Evolutionary conservation across 2,797 vertebrate species (phyloP), one percentile per base, ranked within the genome.

Genomic region (Discoglossus pictus): DNA sequence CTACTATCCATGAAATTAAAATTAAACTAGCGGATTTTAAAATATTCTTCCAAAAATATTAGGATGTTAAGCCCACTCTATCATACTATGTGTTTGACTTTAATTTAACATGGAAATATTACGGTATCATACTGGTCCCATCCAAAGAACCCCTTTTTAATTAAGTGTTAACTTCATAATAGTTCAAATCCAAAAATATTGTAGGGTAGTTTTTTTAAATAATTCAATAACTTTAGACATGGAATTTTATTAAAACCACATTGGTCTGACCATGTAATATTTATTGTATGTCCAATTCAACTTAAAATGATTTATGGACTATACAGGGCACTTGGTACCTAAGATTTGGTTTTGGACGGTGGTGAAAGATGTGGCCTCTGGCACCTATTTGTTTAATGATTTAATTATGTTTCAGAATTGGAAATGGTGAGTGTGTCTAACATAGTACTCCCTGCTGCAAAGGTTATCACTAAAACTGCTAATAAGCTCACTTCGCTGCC

Each of bases 311-410:
- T 69, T 69, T 69, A 55, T 17, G 50, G 58, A 69, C 21, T 55
- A 39, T 48, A 50, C 36, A 51, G 65, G 67, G 46, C 50, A 69
- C 23, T 62, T 62, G 67, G 62, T 50, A 69, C 62, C 59, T 62
- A 69, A 69, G 67, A 47, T 69, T 52, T 62, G 62, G 67, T 46
- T 61, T 35, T 46, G 67, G 51, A 48, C 9, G 34, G 54, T 62
- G 59, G 54, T 59, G 44, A 58, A 67, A 59, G 42, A 59, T 67
- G 46, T 67, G 59, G 50, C 67, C 67, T 69, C 50, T 21, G 62
- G 67, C 58, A 47, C 51, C 40, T 69, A 69, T 69, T 69, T 69
- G 67, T 69, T 69, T 69, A 68, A 68, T 68, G 58, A 61, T 68
- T 68, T 68, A 62, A 69, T 69, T 69, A 69, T 62, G 34, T 36